Evolutionary conservation across 2,888 invertebrate species (phyloP), one percentile per base, ranked within the genome.

Genomic region (Cyclophora punctaria): DNA sequence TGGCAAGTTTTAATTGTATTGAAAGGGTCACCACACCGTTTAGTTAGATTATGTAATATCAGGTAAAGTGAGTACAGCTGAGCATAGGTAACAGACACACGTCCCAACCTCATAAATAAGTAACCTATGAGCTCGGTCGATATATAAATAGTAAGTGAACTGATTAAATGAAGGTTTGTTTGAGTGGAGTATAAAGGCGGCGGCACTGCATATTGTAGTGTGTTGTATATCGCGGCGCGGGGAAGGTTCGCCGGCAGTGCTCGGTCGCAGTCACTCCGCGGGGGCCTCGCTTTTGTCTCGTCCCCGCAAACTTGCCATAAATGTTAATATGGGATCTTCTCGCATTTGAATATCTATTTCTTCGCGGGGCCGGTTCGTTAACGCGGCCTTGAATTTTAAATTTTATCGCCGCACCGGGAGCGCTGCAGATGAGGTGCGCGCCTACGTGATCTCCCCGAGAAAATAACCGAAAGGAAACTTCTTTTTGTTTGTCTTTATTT

Each of bases 371-470:
- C 83, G 83, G 87, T 88, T 88, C 85, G 87, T 88, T 88, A 88
- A 86, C 86, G 83, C 83, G 87, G 83, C 88, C 88, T 88, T 87
- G 88, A 88, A 88, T 88, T 88, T 88, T 88, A 88, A 87, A 87
- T 88, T 85, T 88, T 88, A 87, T 87, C 78, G 82, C 63, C 85
- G 86, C 80, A 71, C 61, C 56, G 87, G 88, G 87, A 87, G 60
- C 67, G 57, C 75, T 73, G 71, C 75, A 85, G 86, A 85, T 86
- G 86, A 88, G 85, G 86, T 85, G 87, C 83, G 83, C 84, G 83
- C 82, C 85, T 84, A 81, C 83, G 85, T 80, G 83, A 76, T 80
- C 78, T 83, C 81, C 79, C 80, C 71, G 66, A 81, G 74, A 79
- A 84, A 81, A 85, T 84, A 83, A 83, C 79, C 66, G 65, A 73